Conservation (phyloP, 2,113 vertebrate species). For the Notothenia coriiceps region DNA sequence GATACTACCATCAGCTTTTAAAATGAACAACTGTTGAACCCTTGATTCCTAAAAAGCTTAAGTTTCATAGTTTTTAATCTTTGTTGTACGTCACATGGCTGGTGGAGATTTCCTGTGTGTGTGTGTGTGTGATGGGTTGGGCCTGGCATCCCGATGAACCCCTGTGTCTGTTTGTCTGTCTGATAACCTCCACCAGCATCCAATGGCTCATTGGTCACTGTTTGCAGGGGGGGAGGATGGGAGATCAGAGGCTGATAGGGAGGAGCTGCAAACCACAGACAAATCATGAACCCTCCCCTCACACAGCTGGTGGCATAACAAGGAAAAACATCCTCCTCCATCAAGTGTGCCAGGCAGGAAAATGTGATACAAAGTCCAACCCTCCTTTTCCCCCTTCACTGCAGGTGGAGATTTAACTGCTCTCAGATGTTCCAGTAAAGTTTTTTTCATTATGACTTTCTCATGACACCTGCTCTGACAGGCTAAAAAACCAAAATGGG, state of each 20-base stretch:
- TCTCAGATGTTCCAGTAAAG: not conserved
- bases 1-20: not conserved
- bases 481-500: constrained; percentile 17
- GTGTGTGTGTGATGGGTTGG: not conserved
- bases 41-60: constrained; percentile 26
- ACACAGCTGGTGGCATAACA: constrained; percentile 47
- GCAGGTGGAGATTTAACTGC: constrained; percentile 6
- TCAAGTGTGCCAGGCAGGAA: constrained; percentile 32
- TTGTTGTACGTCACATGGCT: not conserved
- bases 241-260: constrained; percentile 52
- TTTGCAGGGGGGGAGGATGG: not conserved
- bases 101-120: not conserved
- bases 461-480: constrained; percentile 58
- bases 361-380: constrained; percentile 15
- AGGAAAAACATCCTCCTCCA: constrained; percentile 61
- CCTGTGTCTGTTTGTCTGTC: not conserved
- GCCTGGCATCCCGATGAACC: constrained; percentile 1
- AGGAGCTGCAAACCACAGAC: constrained; percentile 63
- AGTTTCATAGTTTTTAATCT: constrained; percentile 23
- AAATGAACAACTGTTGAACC: not conserved
- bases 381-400: not conserved
- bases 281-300: constrained; percentile 47
- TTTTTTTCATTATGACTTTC: not conserved
- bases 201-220: constrained; percentile 40
- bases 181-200: constrained; percentile 18